phyloP scores from a whole-genome alignment of 2,113 vertebrate species.

The Eidolon helvum region DNA sequence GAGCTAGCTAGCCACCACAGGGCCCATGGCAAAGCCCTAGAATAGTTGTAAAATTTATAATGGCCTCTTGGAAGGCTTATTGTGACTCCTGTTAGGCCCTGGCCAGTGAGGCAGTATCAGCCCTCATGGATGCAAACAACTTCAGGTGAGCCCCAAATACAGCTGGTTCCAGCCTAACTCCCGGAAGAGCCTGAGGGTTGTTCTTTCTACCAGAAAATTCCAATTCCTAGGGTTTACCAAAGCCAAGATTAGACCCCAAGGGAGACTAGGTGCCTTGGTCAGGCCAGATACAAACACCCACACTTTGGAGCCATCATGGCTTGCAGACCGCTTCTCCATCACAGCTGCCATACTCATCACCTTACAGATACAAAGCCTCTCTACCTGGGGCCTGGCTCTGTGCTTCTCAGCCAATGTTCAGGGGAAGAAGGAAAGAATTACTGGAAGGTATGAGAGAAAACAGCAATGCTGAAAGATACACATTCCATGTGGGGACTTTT shows the following conservation, averaged over 20 bases:
- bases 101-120: background rate
- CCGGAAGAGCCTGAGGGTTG: background rate
- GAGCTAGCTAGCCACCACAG: background rate
- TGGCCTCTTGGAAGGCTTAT: background rate
- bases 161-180: background rate
- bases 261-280: background rate
- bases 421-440: background rate
- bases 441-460: background rate
- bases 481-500: background rate
- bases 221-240: background rate
- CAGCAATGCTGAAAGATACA: background rate
- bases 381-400: background rate
- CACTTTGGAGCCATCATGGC: background rate
- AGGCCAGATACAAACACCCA: background rate
- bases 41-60: background rate
- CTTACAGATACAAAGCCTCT: background rate
- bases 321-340: background rate
- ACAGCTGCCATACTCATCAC: background rate
- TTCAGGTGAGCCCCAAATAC: background rate
- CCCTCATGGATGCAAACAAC: background rate
- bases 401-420: background rate
- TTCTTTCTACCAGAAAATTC: conserved; percentile 30
- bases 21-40: background rate
- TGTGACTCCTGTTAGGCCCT: background rate
- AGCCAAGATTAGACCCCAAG: background rate